Evolutionary conservation across 2,113 vertebrate species (phyloP).

Genomic region (Elgaria multicarinata): DNA sequence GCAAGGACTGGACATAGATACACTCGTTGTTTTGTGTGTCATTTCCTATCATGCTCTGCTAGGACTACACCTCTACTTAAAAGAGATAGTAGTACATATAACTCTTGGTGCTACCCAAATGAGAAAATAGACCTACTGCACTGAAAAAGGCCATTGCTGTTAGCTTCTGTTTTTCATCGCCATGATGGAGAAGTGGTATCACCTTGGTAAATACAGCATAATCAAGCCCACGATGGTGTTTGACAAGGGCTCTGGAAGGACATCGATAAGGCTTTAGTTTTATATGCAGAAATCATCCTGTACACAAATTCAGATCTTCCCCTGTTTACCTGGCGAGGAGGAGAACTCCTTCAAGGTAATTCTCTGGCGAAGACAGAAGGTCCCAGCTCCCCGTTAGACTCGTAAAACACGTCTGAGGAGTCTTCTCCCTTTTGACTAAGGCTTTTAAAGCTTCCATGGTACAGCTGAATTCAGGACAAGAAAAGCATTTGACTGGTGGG

Average conservation of each 20-base stretch:
- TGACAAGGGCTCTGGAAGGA: slow-evolving; percentile 8
- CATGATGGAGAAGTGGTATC: background rate
- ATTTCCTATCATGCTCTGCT: background rate
- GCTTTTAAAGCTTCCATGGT: slow-evolving; percentile 22
- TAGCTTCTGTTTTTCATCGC: slow-evolving; percentile 9
- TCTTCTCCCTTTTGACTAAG: slow-evolving; percentile 21
- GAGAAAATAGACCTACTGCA: background rate
- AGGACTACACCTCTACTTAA: background rate
- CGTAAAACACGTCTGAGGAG: slow-evolving; percentile 11
- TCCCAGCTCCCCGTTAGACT: slow-evolving; percentile 25
- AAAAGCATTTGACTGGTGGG: background rate
- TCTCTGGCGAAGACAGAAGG: slow-evolving; percentile 3
- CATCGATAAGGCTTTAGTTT: background rate
- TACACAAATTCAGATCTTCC: background rate
- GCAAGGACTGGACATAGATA: background rate
- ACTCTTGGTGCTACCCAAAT: background rate
- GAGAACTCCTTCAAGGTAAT: slow-evolving; percentile 25
- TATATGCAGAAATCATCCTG: background rate
- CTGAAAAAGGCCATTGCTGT: background rate
- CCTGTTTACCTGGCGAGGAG: background rate
- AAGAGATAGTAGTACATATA: background rate
- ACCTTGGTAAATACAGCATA: slow-evolving; percentile 18
- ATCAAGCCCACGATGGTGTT: background rate
- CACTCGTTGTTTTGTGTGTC: background rate
- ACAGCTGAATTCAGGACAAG: slow-evolving; percentile 32